phyloP scores from a whole-genome alignment of 2,888 invertebrate species.

The Apamea epomidion region DNA sequence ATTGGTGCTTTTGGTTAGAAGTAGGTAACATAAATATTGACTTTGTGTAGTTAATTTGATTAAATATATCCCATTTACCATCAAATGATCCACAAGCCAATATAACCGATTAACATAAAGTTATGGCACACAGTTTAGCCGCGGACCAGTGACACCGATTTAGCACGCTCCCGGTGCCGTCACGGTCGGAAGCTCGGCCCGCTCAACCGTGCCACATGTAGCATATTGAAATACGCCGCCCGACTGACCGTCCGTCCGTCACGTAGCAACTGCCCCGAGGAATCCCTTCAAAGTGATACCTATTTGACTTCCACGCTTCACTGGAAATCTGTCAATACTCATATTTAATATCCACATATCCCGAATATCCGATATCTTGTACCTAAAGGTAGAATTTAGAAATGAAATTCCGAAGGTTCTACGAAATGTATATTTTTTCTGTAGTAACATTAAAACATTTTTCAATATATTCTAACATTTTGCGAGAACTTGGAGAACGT shows the following conservation, averaged over 20 bases:
- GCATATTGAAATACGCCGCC: slow-evolving; percentile 87
- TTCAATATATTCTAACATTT: slow-evolving; percentile 19
- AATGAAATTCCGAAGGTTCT: slow-evolving; percentile 53
- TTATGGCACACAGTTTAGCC: slow-evolving; percentile 59
- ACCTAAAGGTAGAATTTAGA: slow-evolving; percentile 62
- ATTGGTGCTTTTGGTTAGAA: background rate
- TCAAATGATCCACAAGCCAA: slow-evolving; percentile 19
- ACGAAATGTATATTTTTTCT: slow-evolving; percentile 45
- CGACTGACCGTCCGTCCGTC: slow-evolving; percentile 82
- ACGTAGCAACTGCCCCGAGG: slow-evolving; percentile 81
- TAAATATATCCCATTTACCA: slow-evolving; percentile 5
- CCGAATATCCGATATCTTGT: slow-evolving; percentile 63
- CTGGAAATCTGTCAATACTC: slow-evolving; percentile 80
- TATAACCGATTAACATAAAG: slow-evolving; percentile 42
- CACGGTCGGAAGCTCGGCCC: slow-evolving; percentile 78
- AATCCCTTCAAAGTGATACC: slow-evolving; percentile 81
- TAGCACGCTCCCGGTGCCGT: slow-evolving; percentile 76
- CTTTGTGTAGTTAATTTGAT: background rate
- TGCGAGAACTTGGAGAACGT: background rate
- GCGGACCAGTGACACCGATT: slow-evolving; percentile 78
- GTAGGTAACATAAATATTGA: slow-evolving; percentile 8
- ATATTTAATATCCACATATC: slow-evolving; percentile 73
- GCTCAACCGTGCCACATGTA: slow-evolving; percentile 79
- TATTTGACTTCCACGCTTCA: slow-evolving; percentile 83
- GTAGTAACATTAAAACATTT: slow-evolving; percentile 36